These are phyloP conservation scores for Tenualosa thibaudeaui DNA, from an alignment of 2,797 vertebrate species.

Conservation along the genomic window DNA sequence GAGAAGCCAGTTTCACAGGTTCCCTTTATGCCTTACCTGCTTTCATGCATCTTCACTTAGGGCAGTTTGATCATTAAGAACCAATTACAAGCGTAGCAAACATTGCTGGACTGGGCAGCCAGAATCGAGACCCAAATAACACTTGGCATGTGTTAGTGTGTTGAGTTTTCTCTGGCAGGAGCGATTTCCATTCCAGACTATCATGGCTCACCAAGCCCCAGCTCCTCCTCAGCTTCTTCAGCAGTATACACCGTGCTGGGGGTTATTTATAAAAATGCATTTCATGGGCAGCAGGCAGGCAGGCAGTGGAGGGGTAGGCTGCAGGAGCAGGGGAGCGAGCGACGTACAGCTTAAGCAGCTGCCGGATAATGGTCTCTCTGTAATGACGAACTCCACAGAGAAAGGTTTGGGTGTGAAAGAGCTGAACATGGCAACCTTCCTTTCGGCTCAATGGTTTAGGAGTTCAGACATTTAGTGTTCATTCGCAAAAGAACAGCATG, in stretches of 20 bases:
- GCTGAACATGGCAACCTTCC: neutral
- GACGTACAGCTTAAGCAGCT: neutral
- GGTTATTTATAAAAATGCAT: neutral
- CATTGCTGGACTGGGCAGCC: neutral
- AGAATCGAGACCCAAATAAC: neutral
- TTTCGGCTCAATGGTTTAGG: neutral
- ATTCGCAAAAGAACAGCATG: neutral
- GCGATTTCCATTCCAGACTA: neutral
- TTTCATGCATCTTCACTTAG: neutral
- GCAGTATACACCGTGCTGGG: neutral
- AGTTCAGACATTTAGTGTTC: neutral
- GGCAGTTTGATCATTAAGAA: neutral
- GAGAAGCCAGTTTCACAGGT: neutral
- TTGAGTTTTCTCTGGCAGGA: neutral
- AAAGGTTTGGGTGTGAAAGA: neutral
- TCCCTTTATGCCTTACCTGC: neutral
- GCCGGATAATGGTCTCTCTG: conserved; percentile 8
- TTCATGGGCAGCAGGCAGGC: neutral
- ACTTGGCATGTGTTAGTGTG: neutral
- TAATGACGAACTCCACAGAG: neutral
- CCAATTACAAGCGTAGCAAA: neutral
- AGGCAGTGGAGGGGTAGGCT: neutral
- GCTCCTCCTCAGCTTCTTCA: neutral
- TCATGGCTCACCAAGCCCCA: neutral
- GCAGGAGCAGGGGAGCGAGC: neutral